A percentile compares a stretch with the other conserved stretches of the same genome.
phyloP scores from a whole-genome alignment of 53 echinoderm and acorn worm species.

The Hippasteria phrygiana region DNA sequence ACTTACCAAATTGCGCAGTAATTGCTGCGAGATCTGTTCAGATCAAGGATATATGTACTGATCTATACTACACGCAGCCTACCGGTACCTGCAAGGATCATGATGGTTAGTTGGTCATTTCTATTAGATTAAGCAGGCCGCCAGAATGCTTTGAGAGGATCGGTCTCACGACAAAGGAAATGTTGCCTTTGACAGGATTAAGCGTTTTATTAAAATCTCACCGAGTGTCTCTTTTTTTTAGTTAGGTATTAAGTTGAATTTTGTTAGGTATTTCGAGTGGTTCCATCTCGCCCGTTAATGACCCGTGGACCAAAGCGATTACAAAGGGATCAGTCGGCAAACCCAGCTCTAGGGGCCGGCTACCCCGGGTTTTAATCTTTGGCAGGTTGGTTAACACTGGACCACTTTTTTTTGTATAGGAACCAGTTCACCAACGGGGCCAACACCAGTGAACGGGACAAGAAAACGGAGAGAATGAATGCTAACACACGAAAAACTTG shows the following conservation, averaged over 20 bases:
- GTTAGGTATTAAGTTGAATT: too few relatives aligned
- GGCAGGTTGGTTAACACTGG: too few relatives aligned
- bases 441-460: too few relatives aligned
- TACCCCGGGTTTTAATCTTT: background rate
- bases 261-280: background rate
- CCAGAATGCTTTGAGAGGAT: background rate
- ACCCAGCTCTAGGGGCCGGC: background rate
- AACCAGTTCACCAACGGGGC: too few relatives aligned
- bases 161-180: background rate
- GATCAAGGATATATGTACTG: background rate
- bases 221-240: background rate
- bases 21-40: background rate
- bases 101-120: background rate
- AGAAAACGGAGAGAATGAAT: too few relatives aligned
- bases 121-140: background rate
- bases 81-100: background rate
- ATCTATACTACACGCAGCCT: background rate
- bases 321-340: background rate
- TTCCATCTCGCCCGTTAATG: background rate
- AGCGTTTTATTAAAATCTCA: conserved; percentile 28
- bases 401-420: too few relatives aligned
- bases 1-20: too few relatives aligned
- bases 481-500: too few relatives aligned
- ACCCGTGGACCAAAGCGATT: conserved; percentile 11
- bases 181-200: background rate